Evolutionary conservation across 1,140 invertebrate genomes (phyloP), one percentile per base, ranked within the genome.

Genomic region (Phocides pigmalion): DNA sequence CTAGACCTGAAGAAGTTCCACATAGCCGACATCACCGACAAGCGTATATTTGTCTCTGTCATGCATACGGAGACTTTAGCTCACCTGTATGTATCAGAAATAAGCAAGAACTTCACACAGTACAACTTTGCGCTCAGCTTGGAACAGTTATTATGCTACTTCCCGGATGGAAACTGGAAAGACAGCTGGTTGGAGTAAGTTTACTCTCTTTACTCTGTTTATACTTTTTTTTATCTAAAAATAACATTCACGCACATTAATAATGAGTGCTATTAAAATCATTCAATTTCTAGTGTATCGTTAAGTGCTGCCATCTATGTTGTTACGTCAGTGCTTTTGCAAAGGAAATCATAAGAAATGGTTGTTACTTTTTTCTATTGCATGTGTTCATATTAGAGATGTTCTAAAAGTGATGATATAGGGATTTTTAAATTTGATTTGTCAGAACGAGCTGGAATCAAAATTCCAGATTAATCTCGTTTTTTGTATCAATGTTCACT

Each of bases 171-270:
- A 1, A 96, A 96, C 8, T 97, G 95, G 94, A 95, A 95, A 70
- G 93, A 95, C 28, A 95, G 95, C 42, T 97, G 97, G 96, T 81
- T 98, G 0, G 95, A 95, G 96, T 97, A 93, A 95, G 94, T 94
- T 5, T 22, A 22, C n/a, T n/a, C n/a, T 32, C 8, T 32, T 32
- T 32, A 11, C n/a, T 11, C 9, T 1, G 8, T 2, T 32, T 4
- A 1, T 32, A 32, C n/a, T n/a, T 11, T 11, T n/a, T 2, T 32
- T 32, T 32, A 11, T 11, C 5, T 22, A 22, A 5, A n/a, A n/a
- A n/a, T n/a, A n/a, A n/a, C n/a, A n/a, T n/a, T n/a, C n/a, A n/a
- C n/a, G n/a, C n/a, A n/a, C n/a, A 22, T 22, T 22, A 22, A 22
- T 2, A 3, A 3, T 22, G 2, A 22, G 20, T 22, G 20, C 20